phyloP scores from a whole-genome alignment of 2,888 invertebrate species.

The Drosophila austrosaltans region DNA sequence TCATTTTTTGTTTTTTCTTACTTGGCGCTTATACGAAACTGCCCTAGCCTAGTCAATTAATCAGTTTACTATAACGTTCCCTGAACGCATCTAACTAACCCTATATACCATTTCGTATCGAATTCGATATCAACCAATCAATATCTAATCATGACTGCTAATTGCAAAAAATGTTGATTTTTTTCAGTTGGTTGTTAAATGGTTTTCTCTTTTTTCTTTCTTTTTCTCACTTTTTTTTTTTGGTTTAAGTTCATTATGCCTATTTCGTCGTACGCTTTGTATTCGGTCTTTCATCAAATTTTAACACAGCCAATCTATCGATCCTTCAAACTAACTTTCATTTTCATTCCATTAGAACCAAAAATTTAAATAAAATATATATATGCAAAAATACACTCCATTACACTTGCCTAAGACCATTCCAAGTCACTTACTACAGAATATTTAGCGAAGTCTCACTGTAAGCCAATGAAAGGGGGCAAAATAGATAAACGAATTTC shows the following conservation, averaged over 20 bases:
- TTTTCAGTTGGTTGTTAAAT: not conserved
- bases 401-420: not conserved
- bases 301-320: constrained; percentile 72
- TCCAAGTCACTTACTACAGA: not conserved
- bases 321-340: constrained; percentile 33
- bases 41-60: constrained; percentile 39
- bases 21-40: constrained; percentile 19
- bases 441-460: too few relatives aligned
- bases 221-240: not conserved
- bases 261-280: constrained; percentile 34
- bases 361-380: constrained; percentile 27
- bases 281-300: constrained; percentile 35
- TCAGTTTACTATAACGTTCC: constrained; percentile 54
- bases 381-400: not conserved
- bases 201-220: not conserved
- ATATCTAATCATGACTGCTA: constrained; percentile 20
- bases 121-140: constrained; percentile 11
- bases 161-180: constrained; percentile 14
- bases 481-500: not conserved
- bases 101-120: constrained; percentile 17
- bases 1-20: not conserved
- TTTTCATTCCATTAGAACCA: constrained; percentile 30
- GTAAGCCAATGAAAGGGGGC: too few relatives aligned
- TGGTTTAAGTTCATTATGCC: constrained; percentile 9
- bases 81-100: constrained; percentile 57